These are phyloP conservation scores for Cirrhinus mrigala DNA, from an alignment of 2,797 vertebrate genomes.

Conservation along the genomic window DNA sequence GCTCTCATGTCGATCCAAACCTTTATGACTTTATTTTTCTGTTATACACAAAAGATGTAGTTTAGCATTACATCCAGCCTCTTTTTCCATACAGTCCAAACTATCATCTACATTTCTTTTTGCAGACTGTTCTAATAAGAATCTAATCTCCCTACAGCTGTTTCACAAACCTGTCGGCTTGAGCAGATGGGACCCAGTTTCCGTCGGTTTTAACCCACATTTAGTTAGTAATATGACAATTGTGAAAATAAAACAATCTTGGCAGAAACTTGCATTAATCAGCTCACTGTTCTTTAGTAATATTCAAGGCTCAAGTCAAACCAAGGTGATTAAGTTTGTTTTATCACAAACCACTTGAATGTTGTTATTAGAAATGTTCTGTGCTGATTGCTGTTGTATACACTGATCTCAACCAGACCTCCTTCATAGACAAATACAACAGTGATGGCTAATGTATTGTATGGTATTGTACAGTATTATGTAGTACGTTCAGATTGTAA, in stretches of 20 bases:
- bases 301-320: conserved; percentile 30
- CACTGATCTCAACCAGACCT: conserved; percentile 44
- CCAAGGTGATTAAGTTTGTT: conserved; percentile 49
- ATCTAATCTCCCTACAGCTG: neutral
- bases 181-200: neutral
- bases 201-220: conserved; percentile 6
- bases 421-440: conserved; percentile 23
- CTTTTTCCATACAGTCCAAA: neutral
- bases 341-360: conserved; percentile 54
- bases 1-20: neutral
- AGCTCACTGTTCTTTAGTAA: neutral
- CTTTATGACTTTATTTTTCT: neutral
- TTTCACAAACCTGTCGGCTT: neutral
- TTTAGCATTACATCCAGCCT: neutral
- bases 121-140: neutral
- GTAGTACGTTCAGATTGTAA: conserved; percentile 23
- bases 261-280: neutral
- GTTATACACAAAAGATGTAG: neutral
- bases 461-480: neutral
- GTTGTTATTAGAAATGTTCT: conserved; percentile 53
- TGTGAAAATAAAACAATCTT: conserved; percentile 13
- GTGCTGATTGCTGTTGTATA: conserved; percentile 8
- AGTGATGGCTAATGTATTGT: neutral
- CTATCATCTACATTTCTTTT: neutral
- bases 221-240: neutral